Evolutionary conservation across 1,140 invertebrate species (phyloP).

Genomic region (Limonius californicus): DNA sequence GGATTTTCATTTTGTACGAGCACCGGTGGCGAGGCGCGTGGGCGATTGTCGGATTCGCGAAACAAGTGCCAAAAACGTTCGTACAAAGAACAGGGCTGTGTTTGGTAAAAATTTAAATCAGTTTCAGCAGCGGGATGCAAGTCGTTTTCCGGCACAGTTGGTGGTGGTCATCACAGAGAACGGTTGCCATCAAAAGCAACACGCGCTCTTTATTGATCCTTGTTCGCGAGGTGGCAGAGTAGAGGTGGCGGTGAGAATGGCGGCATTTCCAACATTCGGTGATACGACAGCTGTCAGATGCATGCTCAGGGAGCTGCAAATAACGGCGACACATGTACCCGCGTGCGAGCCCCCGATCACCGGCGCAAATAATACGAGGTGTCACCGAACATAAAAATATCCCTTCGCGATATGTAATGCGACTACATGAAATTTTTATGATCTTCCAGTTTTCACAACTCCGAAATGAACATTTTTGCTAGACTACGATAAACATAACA

Average conservation of each 20-base stretch:
- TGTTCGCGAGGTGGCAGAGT: slow-evolving; percentile 22
- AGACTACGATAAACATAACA: too few species aligned
- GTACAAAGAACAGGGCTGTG: too few species aligned
- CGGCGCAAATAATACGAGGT: slow-evolving; percentile 43
- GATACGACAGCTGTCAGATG: slow-evolving; percentile 47
- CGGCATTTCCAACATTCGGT: slow-evolving; percentile 37
- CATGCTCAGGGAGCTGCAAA: slow-evolving; percentile 42
- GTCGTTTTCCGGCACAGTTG: slow-evolving; percentile 14
- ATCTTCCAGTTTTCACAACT: slow-evolving; percentile 20
- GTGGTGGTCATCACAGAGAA: slow-evolving; percentile 24
- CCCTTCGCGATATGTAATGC: slow-evolving; percentile 36
- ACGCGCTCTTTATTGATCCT: slow-evolving; percentile 30
- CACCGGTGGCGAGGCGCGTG: too few species aligned
- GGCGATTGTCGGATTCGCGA: too few species aligned
- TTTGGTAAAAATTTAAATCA: too few species aligned
- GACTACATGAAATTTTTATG: slow-evolving; percentile 47
- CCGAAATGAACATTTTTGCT: too few species aligned
- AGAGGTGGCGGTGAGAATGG: slow-evolving; percentile 28
- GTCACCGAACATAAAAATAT: slow-evolving; percentile 45
- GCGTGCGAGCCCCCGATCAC: slow-evolving; percentile 28
- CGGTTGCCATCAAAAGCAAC: slow-evolving; percentile 26
- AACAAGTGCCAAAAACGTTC: too few species aligned
- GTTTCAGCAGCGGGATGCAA: background rate
- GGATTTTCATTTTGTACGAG: too few species aligned
- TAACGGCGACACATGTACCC: slow-evolving; percentile 45